A percentile compares a stretch with the other conserved stretches of the same genome.
Evolutionary conservation across 2,888 invertebrate genomes (phyloP).

Genomic region (Cosmopolites sordidus): DNA sequence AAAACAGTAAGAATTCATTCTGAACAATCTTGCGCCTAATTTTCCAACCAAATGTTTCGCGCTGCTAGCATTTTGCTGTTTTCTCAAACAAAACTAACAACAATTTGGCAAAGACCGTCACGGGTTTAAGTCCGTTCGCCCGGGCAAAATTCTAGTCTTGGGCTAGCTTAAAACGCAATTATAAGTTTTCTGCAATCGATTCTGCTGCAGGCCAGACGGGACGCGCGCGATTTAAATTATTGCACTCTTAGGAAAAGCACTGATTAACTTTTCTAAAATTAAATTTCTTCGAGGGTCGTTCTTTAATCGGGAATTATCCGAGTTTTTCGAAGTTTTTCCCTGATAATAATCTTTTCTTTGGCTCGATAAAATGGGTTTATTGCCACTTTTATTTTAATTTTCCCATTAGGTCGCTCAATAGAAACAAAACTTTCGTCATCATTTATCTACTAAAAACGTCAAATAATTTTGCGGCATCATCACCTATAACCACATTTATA

Average conservation of each 20-base stretch:
- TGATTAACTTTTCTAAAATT: slow-evolving; percentile 24
- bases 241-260: slow-evolving; percentile 21
- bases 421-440: no score
- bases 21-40: slow-evolving; percentile 32
- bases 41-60: slow-evolving; percentile 23
- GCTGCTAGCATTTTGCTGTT: slow-evolving; percentile 4
- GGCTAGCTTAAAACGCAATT: slow-evolving; percentile 32
- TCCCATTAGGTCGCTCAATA: no score
- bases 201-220: slow-evolving; percentile 25
- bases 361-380: slow-evolving; percentile 10
- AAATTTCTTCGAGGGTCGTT: slow-evolving; percentile 20
- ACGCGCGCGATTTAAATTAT: slow-evolving; percentile 25
- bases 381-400: slow-evolving; percentile 6
- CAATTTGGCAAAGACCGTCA: slow-evolving; percentile 6
- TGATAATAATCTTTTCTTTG: slow-evolving; percentile 17
- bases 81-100: slow-evolving; percentile 13
- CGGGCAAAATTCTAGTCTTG: slow-evolving; percentile 8
- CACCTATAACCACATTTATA: no score
- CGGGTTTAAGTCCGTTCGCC: not conserved
- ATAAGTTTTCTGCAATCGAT: slow-evolving; percentile 33
- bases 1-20: slow-evolving; percentile 24
- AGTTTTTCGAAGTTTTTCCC: slow-evolving; percentile 10
- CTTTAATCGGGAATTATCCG: slow-evolving; percentile 14
- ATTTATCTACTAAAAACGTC: no score
- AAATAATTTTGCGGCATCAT: no score